Evolutionary conservation across 2,888 invertebrate genomes (phyloP).

Genomic region (Chironomus tentans): DNA sequence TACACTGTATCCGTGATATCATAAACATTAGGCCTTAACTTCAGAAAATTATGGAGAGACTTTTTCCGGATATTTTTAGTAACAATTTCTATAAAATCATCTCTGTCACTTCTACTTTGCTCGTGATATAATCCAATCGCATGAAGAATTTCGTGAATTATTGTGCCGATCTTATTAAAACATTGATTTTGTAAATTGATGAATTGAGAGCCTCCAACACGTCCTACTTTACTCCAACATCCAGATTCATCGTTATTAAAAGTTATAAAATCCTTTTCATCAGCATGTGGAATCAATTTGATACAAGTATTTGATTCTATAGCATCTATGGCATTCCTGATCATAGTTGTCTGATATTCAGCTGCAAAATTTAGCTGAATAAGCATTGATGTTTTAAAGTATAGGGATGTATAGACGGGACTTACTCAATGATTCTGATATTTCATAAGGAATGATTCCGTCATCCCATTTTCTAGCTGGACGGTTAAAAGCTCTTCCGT

Average conservation of each 20-base stretch:
- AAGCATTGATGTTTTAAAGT: no score
- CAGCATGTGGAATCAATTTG: slow-evolving; percentile 48
- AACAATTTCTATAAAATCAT: slow-evolving; percentile 58
- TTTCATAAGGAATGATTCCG: no score
- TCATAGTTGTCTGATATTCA: no score
- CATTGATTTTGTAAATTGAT: slow-evolving; percentile 59
- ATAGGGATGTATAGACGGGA: no score
- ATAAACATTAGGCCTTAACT: not conserved
- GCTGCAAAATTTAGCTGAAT: no score
- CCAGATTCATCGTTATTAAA: slow-evolving; percentile 55
- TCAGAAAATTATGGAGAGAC: no score
- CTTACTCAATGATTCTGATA: no score
- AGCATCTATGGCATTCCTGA: no score
- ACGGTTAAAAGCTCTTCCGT: no score
- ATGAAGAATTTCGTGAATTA: slow-evolving; percentile 73
- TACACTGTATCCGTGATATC: slow-evolving; percentile 39
- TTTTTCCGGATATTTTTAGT: slow-evolving; percentile 51
- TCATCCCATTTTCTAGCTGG: no score
- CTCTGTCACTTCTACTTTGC: slow-evolving; percentile 65
- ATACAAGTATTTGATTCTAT: slow-evolving; percentile 50
- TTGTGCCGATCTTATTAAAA: slow-evolving; percentile 51
- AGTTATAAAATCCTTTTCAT: slow-evolving; percentile 54
- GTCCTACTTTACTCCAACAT: slow-evolving; percentile 68
- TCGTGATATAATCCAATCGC: slow-evolving; percentile 75
- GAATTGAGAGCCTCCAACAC: slow-evolving; percentile 42